Percentiles rank a stretch among this genome's conserved stretches.
Conservation (phyloP, 2,888 invertebrate species). For the Caenorhabditis sinica region DNA sequence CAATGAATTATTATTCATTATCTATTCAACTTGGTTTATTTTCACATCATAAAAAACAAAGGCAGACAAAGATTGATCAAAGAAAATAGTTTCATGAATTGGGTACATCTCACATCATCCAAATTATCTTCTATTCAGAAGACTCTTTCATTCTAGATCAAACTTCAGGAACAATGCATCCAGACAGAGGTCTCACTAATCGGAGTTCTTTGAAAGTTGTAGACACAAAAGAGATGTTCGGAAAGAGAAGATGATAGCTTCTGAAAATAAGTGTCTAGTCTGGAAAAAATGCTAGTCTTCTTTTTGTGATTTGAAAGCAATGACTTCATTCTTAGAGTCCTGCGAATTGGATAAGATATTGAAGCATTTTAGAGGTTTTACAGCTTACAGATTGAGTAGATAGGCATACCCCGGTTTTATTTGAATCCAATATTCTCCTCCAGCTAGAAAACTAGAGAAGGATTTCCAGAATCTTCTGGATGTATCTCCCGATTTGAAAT, state of each 20-base stretch:
- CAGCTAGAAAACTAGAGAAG: too few relatives aligned
- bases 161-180: conserved; percentile 5
- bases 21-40: background rate
- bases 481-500: background rate
- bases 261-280: conserved; percentile 9
- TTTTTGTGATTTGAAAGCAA: too few relatives aligned
- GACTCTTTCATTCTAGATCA: background rate
- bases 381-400: too few relatives aligned
- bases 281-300: background rate
- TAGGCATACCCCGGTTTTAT: too few relatives aligned
- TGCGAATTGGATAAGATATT: too few relatives aligned
- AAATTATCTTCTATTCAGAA: background rate
- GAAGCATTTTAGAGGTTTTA: too few relatives aligned
- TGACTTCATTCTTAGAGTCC: too few relatives aligned
- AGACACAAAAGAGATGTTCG: conserved; percentile 2
- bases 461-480: background rate
- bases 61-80: background rate
- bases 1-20: conserved; percentile 12
- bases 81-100: background rate
- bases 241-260: background rate
- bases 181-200: conserved; percentile 26
- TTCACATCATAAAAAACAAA: background rate
- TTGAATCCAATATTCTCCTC: background rate
- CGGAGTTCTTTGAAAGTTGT: conserved; percentile 15
- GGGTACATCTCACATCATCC: conserved; percentile 1